phyloP scores from a whole-genome alignment of 2,888 invertebrate genomes.

The Perizoma flavofasciatum region DNA sequence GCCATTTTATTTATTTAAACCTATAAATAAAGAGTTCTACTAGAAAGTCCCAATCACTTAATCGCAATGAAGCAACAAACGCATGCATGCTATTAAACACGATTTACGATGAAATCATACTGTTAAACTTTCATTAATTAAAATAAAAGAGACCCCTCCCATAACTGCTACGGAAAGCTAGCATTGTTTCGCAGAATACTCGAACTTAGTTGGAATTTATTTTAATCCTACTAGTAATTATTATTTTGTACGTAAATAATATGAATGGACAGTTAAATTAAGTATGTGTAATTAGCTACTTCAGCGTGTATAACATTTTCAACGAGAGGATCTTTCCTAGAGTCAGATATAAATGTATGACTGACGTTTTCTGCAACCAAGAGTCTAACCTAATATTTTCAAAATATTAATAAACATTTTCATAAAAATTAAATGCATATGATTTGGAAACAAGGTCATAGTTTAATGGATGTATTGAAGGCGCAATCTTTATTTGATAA shows the following conservation, averaged over 20 bases:
- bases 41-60: no score
- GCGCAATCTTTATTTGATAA: constrained; percentile 17
- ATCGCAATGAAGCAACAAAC: no score
- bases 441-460: not conserved
- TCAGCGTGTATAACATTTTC: not conserved
- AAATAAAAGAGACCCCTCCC: constrained; percentile 48
- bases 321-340: no score
- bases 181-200: constrained; percentile 59
- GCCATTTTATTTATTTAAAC: no score
- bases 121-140: constrained; percentile 50
- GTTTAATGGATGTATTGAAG: not conserved
- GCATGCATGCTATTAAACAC: constrained; percentile 24
- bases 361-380: no score
- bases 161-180: constrained; percentile 41
- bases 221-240: constrained; percentile 67
- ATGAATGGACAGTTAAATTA: no score
- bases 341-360: no score
- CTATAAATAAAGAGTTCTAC: no score
- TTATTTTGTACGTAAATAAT: no score
- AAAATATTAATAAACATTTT: no score
- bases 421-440: not conserved
- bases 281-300: no score
- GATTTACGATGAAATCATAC: constrained; percentile 40
- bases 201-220: constrained; percentile 50
- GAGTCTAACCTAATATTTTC: no score